Percentiles rank a stretch among this genome's conserved stretches.
Conservation (phyloP, 2,113 vertebrate genomes). For the Oplegnathus fasciatus region DNA sequence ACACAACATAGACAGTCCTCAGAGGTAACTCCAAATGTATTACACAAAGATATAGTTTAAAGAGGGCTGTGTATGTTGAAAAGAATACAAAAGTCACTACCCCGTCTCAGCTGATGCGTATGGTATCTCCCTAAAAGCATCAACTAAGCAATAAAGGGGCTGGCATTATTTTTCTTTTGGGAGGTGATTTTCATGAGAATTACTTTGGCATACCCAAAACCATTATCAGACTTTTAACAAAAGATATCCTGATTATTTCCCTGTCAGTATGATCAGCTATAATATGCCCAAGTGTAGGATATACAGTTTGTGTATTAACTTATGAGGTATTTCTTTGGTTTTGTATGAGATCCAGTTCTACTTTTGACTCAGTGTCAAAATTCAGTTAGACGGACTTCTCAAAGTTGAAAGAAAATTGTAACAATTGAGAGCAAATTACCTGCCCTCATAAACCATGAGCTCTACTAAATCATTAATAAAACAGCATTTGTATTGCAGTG, state of each 20-base stretch:
- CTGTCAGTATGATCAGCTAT: background rate
- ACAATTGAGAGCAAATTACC: background rate
- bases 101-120: too few species aligned
- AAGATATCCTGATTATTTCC: background rate
- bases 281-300: background rate
- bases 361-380: background rate
- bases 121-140: background rate
- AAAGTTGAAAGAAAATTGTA: background rate
- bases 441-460: background rate
- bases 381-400: background rate
- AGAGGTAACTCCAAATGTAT: background rate
- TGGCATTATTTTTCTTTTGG: background rate
- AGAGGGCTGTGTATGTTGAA: background rate
- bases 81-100: background rate
- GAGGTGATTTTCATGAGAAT: background rate
- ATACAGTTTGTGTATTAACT: background rate
- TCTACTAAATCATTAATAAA: background rate
- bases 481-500: background rate
- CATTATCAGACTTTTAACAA: background rate
- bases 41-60: background rate
- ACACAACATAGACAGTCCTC: background rate
- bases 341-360: background rate
- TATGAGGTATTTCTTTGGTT: too few species aligned
- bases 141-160: background rate
- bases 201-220: background rate